phyloP scores from a whole-genome alignment of 2,888 invertebrate species.

The Gibbula magus region DNA sequence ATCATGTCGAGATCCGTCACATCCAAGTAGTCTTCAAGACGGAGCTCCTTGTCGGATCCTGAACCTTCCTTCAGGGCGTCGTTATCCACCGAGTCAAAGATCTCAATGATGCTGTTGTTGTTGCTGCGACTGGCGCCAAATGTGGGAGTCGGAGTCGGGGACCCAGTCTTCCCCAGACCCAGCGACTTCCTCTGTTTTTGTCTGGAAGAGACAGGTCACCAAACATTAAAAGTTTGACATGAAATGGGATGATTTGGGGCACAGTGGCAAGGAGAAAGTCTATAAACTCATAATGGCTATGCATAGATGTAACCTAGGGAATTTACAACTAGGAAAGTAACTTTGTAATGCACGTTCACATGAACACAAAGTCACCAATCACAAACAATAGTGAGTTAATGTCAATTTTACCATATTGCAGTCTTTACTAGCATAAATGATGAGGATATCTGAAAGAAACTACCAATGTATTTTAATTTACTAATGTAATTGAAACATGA shows the following conservation, averaged over 20 bases:
- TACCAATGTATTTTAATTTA: neutral
- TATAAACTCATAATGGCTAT: too few species aligned
- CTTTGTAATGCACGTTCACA: too few species aligned
- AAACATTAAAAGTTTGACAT: neutral
- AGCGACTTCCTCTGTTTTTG: constrained; percentile 57
- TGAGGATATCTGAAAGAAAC: neutral
- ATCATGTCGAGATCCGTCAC: constrained; percentile 14
- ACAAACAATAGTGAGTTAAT: too few species aligned
- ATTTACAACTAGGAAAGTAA: too few species aligned
- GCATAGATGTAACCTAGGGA: too few species aligned
- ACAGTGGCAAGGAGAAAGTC: too few species aligned
- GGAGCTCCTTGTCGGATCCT: neutral
- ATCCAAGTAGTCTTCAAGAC: constrained; percentile 14
- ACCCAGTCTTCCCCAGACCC: constrained; percentile 41
- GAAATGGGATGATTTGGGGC: neutral
- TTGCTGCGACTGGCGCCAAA: constrained; percentile 26
- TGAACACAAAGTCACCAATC: too few species aligned
- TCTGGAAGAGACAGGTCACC: constrained; percentile 39
- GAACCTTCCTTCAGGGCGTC: neutral
- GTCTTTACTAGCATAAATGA: too few species aligned
- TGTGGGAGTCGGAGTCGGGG: constrained; percentile 30
- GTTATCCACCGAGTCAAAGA: neutral
- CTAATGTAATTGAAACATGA: neutral
- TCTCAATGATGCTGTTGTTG: constrained; percentile 23
- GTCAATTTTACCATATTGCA: too few species aligned